Conservation (phyloP, 2,888 invertebrate genomes). For the Parnassius mnemosyne region DNA sequence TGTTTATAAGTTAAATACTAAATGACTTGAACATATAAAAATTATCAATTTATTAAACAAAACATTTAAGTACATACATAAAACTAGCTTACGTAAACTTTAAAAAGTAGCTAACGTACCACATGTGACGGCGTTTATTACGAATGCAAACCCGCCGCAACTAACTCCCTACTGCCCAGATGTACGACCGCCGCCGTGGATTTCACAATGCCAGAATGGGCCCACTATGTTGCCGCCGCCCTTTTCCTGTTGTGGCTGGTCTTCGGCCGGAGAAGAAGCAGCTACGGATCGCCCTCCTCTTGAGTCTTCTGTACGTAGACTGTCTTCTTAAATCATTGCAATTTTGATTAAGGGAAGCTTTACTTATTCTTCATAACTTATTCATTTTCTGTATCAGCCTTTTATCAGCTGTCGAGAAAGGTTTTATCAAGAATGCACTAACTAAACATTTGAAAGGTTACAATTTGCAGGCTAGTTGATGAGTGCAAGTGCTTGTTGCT, state of each 20-base stretch:
- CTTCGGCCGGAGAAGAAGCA: slow-evolving; percentile 60
- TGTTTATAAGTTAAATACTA: too few relatives aligned
- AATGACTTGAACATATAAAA: too few relatives aligned
- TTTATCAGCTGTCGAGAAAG: too few relatives aligned
- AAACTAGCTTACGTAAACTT: too few relatives aligned
- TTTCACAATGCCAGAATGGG: slow-evolving; percentile 70
- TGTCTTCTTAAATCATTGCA: background rate
- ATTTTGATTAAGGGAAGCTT: too few relatives aligned
- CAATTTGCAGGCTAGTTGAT: too few relatives aligned
- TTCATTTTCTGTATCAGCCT: too few relatives aligned
- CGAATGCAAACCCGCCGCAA: slow-evolving; percentile 30
- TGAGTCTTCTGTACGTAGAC: slow-evolving; percentile 55
- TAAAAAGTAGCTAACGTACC: slow-evolving; percentile 40
- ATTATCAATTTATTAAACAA: too few relatives aligned
- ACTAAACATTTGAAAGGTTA: too few relatives aligned
- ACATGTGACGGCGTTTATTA: slow-evolving; percentile 41
- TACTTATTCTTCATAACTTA: too few relatives aligned
- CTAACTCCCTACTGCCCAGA: slow-evolving; percentile 45
- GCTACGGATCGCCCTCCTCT: slow-evolving; percentile 50
- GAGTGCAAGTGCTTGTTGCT: too few relatives aligned
- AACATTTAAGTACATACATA: too few relatives aligned
- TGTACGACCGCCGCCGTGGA: slow-evolving; percentile 75
- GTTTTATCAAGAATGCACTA: slow-evolving; percentile 32
- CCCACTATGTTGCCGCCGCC: slow-evolving; percentile 67
- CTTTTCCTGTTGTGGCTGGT: slow-evolving; percentile 69